Evolutionary conservation across 1,140 invertebrate species (phyloP), one percentile per base, ranked within the genome.

Genomic region (Drosophila littoralis): DNA sequence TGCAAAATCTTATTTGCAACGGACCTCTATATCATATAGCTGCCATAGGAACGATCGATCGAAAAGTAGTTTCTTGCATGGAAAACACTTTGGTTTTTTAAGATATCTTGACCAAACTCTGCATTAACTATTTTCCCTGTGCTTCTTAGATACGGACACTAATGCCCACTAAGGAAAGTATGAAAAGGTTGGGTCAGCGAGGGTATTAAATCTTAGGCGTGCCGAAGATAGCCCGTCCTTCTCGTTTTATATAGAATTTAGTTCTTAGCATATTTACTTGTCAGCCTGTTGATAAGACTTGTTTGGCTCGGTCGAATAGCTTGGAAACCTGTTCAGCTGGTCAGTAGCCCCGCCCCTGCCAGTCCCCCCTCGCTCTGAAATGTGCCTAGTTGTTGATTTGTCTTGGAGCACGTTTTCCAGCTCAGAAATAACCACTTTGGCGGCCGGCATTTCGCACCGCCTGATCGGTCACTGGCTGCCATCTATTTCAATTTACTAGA

Each of bases 391-490:
- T n/a, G 63, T 58, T 42, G 22, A 67, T 59, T 59, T 67, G 40
- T 35, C 58, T 38, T 42, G 33, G 48, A 78, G 54, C 79, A 75
- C 75, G 69, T 86, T 79, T 36, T 36, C 32, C 15, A 13, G 32
- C 33, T 69, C n/a, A n/a, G 43, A 68, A 52, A 88, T 88, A 82
- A 79, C 51, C n/a, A 67, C 45, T 61, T 63, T 85, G 65, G 83
- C 83, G 83, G 79, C 83, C 84, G 83, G 83, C 72, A 64, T 82
- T 68, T 64, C 58, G 61, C 36, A 36, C 45, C 13, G 40, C 60
- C 61, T 66, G 57, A 17, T 45, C 22, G 57, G 22, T 28, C 22
- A 12, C 38, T 36, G 28, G 33, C 43, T 35, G 13, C 12, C 54
- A 58, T 43, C 50, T 60, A 52, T 60, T 81, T 73, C 33, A 79